A percentile compares a stretch with the other conserved stretches of the same genome.
These are phyloP conservation scores for Apotomis betuletana DNA, from an alignment of 2,888 invertebrate genomes.

Conservation along the genomic window DNA sequence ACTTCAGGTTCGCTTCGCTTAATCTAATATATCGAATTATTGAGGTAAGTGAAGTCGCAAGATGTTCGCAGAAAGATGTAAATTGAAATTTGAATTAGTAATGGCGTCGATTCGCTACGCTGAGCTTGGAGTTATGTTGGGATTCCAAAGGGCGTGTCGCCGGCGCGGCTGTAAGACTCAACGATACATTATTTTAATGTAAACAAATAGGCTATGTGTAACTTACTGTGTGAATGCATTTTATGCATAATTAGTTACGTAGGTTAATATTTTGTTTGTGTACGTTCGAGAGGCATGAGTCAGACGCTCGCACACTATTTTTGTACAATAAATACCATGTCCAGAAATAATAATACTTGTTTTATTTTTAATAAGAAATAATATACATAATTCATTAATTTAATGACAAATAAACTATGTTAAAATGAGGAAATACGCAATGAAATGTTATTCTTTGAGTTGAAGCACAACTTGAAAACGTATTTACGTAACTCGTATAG, in stretches of 20 bases:
- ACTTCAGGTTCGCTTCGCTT: constrained; percentile 31
- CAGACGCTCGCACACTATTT: constrained; percentile 83
- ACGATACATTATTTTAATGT: constrained; percentile 75
- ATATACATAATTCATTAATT: constrained; percentile 1
- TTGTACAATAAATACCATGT: constrained; percentile 83
- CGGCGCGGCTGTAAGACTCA: constrained; percentile 78
- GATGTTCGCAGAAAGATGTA: constrained; percentile 44
- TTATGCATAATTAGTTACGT: constrained; percentile 75
- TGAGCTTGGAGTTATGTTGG: constrained; percentile 65
- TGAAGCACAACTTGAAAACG: constrained; percentile 65
- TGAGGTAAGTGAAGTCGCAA: constrained; percentile 27
- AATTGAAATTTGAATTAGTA: constrained; percentile 49
- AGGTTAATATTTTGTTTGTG: constrained; percentile 79
- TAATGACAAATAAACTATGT: neutral
- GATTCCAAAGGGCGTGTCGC: constrained; percentile 63
- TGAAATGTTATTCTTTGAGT: constrained; percentile 40
- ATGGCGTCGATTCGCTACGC: constrained; percentile 50
- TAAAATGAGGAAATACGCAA: constrained; percentile 42
- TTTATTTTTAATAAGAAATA: constrained; percentile 60
- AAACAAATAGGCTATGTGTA: constrained; percentile 78
- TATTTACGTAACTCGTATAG: constrained; percentile 69
- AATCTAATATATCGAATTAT: constrained; percentile 21
- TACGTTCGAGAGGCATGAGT: constrained; percentile 78
- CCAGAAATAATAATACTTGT: constrained; percentile 72
- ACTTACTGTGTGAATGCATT: constrained; percentile 82